Percentiles rank a stretch among this genome's conserved stretches.
Evolutionary conservation across 2,888 invertebrate species (phyloP).

Genomic region (Zelleria hepariella): DNA sequence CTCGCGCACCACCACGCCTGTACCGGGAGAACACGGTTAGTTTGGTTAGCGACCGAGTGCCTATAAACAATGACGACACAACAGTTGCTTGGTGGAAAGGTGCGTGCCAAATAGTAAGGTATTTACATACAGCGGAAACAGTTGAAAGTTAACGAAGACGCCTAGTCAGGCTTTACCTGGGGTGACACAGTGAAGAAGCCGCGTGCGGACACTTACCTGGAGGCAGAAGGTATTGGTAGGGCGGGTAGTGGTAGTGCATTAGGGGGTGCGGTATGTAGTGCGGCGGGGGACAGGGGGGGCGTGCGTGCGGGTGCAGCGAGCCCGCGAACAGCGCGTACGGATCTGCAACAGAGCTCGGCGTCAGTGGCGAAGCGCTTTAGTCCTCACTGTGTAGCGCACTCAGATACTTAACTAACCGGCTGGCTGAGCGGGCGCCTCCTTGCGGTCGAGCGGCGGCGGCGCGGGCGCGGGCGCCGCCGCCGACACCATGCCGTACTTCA

Average conservation of each 20-base stretch:
- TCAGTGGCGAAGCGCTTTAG: constrained; percentile 54
- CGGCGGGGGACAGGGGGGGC: constrained; percentile 60
- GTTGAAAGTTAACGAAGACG: not conserved
- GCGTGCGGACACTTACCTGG: constrained; percentile 52
- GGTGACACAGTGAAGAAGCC: constrained; percentile 5
- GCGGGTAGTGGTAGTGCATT: constrained; percentile 64
- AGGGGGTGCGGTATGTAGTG: constrained; percentile 66
- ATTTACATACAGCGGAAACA: not conserved
- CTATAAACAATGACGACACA: not conserved
- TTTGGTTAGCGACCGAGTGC: not conserved
- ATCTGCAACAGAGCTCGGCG: constrained; percentile 59
- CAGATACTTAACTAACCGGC: constrained; percentile 73
- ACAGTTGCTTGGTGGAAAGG: not conserved
- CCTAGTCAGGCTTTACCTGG: not conserved
- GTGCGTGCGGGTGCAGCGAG: constrained; percentile 60
- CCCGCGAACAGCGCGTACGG: constrained; percentile 56
- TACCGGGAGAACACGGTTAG: not conserved
- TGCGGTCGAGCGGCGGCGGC: constrained; percentile 63
- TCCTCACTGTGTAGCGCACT: constrained; percentile 57
- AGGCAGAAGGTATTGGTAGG: constrained; percentile 61
- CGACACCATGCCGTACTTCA: constrained; percentile 81
- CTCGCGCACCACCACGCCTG: constrained; percentile 73
- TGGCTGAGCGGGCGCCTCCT: constrained; percentile 68
- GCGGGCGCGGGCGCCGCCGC: constrained; percentile 54
- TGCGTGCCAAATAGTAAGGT: not conserved